A percentile compares a stretch with the other conserved stretches of the same genome.
Conservation (phyloP, 2,888 invertebrate genomes). For the Xanthorhoe designata region DNA sequence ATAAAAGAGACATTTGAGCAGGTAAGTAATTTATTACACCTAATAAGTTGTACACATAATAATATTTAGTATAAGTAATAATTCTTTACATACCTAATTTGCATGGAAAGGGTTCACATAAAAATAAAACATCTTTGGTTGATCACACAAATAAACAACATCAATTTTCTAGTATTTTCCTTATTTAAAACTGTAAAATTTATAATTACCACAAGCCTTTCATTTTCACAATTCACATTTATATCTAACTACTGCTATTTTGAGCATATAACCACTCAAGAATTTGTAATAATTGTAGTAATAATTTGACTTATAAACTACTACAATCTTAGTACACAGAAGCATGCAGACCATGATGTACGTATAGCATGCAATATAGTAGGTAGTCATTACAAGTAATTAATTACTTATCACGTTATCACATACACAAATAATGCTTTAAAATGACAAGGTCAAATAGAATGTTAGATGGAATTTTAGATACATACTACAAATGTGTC, state of each 20-base stretch:
- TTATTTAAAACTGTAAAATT: constrained; percentile 49
- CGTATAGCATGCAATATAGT: constrained; percentile 47
- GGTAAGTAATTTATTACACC: constrained; percentile 82
- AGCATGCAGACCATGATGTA: constrained; percentile 54
- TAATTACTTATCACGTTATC: constrained; percentile 44
- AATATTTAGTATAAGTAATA: constrained; percentile 64
- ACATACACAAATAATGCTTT: constrained; percentile 53
- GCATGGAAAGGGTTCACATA: constrained; percentile 71
- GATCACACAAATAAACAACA: constrained; percentile 78
- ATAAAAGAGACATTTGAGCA: constrained; percentile 65
- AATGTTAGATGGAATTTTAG: constrained; percentile 54
- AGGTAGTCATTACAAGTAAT: constrained; percentile 44
- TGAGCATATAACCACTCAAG: constrained; percentile 66
- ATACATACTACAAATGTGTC: constrained; percentile 49
- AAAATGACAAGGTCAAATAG: constrained; percentile 53
- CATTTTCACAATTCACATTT: constrained; percentile 66
- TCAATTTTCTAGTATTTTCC: constrained; percentile 65
- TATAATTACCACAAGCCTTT: constrained; percentile 75
- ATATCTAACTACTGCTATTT: constrained; percentile 55
- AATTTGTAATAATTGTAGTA: constrained; percentile 47
- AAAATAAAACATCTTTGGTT: constrained; percentile 84
- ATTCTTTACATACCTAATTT: constrained; percentile 71
- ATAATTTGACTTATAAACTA: constrained; percentile 59
- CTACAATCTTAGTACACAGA: constrained; percentile 55
- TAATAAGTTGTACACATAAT: constrained; percentile 74